Conservation (phyloP, 1,140 invertebrate species). For the Euborellia annulipes region DNA sequence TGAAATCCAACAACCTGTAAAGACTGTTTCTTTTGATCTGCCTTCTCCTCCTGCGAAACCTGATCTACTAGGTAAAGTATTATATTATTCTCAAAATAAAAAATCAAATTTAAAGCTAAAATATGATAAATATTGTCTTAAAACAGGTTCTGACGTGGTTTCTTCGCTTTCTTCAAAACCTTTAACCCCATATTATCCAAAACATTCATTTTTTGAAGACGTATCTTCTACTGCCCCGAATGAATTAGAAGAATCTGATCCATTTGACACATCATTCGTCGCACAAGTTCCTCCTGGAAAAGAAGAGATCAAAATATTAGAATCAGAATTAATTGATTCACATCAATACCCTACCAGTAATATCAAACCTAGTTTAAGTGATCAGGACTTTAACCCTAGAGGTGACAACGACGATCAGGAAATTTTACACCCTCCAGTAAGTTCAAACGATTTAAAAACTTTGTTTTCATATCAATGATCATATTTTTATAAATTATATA, state of each 20-base stretch:
- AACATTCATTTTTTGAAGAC: neutral
- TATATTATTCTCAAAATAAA: no score
- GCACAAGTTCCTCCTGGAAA: conserved; percentile 16
- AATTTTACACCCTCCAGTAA: neutral
- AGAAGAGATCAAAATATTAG: conserved; percentile 17
- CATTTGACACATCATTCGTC: conserved; percentile 24
- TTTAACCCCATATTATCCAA: conserved; percentile 55
- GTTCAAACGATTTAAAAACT: neutral
- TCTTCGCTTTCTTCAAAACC: conserved; percentile 34
- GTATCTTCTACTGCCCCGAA: neutral
- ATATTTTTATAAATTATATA: neutral
- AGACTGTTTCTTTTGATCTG: conserved; percentile 54
- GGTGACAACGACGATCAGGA: conserved; percentile 14
- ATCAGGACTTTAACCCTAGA: conserved; percentile 42
- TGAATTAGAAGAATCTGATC: conserved; percentile 14
- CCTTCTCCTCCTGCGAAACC: conserved; percentile 31
- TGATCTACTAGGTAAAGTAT: conserved; percentile 32
- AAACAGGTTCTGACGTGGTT: neutral
- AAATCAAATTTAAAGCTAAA: no score
- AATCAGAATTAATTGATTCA: conserved; percentile 14
- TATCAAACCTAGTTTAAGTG: conserved; percentile 27
- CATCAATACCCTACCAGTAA: neutral
- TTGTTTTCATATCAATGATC: neutral
- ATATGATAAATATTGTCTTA: neutral
- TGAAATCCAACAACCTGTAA: conserved; percentile 21